Percentiles rank a stretch among this genome's conserved stretches.
Conservation (phyloP, 2,797 vertebrate genomes). For the Macrochelys suwanniensis region DNA sequence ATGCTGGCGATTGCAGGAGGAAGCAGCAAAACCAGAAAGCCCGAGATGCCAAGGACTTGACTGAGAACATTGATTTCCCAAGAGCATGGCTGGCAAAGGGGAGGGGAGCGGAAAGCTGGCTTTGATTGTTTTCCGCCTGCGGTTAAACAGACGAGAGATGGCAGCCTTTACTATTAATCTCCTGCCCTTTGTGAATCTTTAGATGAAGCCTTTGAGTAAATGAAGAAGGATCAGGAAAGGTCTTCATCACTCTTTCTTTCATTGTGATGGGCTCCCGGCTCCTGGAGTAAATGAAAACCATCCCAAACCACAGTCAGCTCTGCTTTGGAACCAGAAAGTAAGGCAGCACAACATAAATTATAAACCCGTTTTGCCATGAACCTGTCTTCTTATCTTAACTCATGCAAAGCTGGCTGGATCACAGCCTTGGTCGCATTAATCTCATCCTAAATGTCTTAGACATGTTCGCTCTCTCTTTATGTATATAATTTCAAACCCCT, state of each 20-base stretch:
- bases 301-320: slow-evolving; percentile 5
- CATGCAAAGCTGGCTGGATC: background rate
- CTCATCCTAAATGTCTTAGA: background rate
- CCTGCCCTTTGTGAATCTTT: slow-evolving; percentile 61
- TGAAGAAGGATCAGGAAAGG: slow-evolving; percentile 49
- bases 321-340: background rate
- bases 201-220: slow-evolving; percentile 58
- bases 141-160: slow-evolving; percentile 20
- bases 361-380: background rate
- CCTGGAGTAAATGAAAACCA: slow-evolving; percentile 25
- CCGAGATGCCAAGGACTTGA: background rate
- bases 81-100: background rate
- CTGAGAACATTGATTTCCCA: slow-evolving; percentile 2
- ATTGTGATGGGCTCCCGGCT: background rate
- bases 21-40: background rate
- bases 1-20: background rate
- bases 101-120: background rate
- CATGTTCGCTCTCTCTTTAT: background rate
- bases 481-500: background rate
- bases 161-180: slow-evolving; percentile 53
- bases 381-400: slow-evolving; percentile 21
- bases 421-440: background rate
- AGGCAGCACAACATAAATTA: background rate
- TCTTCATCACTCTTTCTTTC: slow-evolving; percentile 23
- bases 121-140: background rate